A percentile compares a stretch with the other conserved stretches of the same genome.
Evolutionary conservation across 2,113 vertebrate species (phyloP).

Genomic region (Columbina picui): DNA sequence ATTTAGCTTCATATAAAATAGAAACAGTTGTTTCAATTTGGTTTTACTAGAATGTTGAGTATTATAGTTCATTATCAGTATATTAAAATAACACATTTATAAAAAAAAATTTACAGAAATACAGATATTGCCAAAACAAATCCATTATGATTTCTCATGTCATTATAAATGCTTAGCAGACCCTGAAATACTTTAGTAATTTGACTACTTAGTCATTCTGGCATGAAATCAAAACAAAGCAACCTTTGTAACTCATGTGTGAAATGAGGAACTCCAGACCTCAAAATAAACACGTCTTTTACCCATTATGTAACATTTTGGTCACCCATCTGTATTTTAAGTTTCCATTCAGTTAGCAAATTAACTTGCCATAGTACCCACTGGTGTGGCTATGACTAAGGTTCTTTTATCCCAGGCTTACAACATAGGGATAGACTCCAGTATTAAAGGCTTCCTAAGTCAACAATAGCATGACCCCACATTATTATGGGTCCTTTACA

Average conservation of each 20-base stretch:
- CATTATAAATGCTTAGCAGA: slow-evolving; percentile 46
- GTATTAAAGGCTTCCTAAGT: neutral
- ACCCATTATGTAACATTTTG: neutral
- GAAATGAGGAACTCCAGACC: slow-evolving; percentile 62
- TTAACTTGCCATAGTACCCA: neutral
- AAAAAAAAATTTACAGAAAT: neutral
- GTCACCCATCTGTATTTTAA: neutral
- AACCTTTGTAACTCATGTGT: slow-evolving; percentile 60
- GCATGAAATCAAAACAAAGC: slow-evolving; percentile 44
- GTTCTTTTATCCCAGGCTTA: neutral
- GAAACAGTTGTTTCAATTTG: neutral
- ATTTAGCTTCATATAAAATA: neutral
- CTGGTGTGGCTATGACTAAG: neutral
- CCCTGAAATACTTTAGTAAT: slow-evolving; percentile 42
- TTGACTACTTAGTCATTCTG: slow-evolving; percentile 4
- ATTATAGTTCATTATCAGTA: neutral
- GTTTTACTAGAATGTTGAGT: neutral
- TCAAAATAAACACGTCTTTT: neutral
- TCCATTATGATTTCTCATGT: slow-evolving; percentile 5
- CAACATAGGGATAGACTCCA: neutral
- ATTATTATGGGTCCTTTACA: neutral
- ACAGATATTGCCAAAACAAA: slow-evolving; percentile 31
- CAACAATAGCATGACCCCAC: neutral
- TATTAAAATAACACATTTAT: neutral
- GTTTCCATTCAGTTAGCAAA: slow-evolving; percentile 18